Percentiles rank a stretch among this genome's conserved stretches.
These are phyloP conservation scores for Leptopilina clavipes DNA, from an alignment of 1,140 invertebrate genomes.

Conservation along the genomic window DNA sequence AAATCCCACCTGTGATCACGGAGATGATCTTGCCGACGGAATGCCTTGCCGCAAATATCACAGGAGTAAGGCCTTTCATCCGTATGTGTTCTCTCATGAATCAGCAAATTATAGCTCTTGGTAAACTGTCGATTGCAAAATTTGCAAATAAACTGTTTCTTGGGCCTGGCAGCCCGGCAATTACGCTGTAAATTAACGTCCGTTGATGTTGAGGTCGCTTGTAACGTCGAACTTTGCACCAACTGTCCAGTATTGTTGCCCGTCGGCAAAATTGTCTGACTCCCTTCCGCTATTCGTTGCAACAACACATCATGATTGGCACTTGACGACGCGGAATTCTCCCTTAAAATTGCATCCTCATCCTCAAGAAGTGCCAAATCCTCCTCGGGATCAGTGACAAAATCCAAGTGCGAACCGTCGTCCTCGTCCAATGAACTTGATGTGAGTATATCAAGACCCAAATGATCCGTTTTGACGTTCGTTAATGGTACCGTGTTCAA, in stretches of 20 bases:
- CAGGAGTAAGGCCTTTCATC: conserved; percentile 98
- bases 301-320: conserved; percentile 62
- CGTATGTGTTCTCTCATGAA: conserved; percentile 98
- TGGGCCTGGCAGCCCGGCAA: conserved; percentile 77
- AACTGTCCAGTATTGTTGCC: conserved; percentile 39
- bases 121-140: conserved; percentile 98
- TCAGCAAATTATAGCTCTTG: conserved; percentile 98
- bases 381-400: conserved; percentile 74
- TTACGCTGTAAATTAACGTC: conserved; percentile 60
- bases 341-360: conserved; percentile 61
- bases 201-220: conserved; percentile 67
- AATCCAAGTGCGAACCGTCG: conserved; percentile 64
- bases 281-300: conserved; percentile 63
- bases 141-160: conserved; percentile 89
- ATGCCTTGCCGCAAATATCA: conserved; percentile 94
- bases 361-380: conserved; percentile 73
- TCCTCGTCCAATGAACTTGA: conserved; percentile 62
- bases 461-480: conserved; percentile 47
- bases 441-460: conserved; percentile 46
- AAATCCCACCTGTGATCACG: conserved; percentile 88
- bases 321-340: conserved; percentile 67
- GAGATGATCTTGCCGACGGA: conserved; percentile 95
- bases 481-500: too few relatives aligned
- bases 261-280: conserved; percentile 40
- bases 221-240: conserved; percentile 48